Conservation (phyloP, 2,113 vertebrate species). For the Anguilla japonica region DNA sequence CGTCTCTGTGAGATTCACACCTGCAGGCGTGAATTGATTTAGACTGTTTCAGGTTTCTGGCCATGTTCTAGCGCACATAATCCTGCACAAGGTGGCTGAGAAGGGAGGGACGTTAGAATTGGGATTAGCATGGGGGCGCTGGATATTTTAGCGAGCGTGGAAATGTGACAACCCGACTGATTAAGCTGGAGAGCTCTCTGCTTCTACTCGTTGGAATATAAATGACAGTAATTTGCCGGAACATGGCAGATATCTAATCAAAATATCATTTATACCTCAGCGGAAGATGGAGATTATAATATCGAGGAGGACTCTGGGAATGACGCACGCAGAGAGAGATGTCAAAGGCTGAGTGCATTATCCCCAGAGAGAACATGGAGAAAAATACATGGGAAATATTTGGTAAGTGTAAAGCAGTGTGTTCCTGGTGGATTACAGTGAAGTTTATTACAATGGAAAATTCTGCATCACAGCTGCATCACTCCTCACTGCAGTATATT, state of each 20-base stretch:
- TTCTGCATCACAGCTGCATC: neutral
- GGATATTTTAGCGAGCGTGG: neutral
- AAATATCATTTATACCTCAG: constrained; percentile 1
- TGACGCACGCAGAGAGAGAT: neutral
- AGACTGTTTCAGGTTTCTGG: neutral
- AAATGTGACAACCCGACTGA: neutral
- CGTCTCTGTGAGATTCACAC: neutral
- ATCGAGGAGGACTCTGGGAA: neutral
- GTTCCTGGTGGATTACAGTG: neutral
- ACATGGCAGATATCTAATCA: constrained; percentile 7
- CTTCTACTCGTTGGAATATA: neutral
- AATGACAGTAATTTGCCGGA: neutral
- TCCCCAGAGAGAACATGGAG: neutral
- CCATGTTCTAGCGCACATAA: neutral
- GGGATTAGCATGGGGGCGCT: neutral
- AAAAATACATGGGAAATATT: neutral
- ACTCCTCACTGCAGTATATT: neutral
- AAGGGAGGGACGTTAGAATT: neutral
- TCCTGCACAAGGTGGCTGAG: neutral
- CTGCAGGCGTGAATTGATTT: neutral
- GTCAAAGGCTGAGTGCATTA: neutral
- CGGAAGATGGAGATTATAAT: neutral
- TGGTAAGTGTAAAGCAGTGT: neutral
- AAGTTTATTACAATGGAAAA: neutral
- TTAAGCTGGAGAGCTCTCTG: neutral